Evolutionary conservation across 2,113 vertebrate genomes (phyloP), one percentile per base, ranked within the genome.

Genomic region (Isichthys henryi): DNA sequence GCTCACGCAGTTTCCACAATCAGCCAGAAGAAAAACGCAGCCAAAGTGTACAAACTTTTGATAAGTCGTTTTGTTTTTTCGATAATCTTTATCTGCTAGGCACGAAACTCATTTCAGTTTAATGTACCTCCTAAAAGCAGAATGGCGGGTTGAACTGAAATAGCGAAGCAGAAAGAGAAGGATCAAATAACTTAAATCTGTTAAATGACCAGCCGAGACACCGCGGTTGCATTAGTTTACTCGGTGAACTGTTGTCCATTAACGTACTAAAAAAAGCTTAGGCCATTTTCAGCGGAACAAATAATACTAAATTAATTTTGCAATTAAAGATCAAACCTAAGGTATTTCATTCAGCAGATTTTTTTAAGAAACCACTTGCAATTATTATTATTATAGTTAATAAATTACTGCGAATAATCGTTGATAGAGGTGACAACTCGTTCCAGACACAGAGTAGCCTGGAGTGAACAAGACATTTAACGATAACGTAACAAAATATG

Each of bases 121-220:
- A 88, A 62, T 88, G 46, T 74, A 52, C 53, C 39, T 58, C 23
- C 31, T 86, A 90, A 74, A 85, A 87, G 19, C 3, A 86, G 58
- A 86, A 86, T 50, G 62, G 66, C 27, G 1, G 19, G 21, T 27
- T 86, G 56, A 53, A 70, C 53, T 89, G 13, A 89, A 58, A 89
- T 31, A 11, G 17, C 43, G 88, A 88, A 35, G 23, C 48, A 66
- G 17, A 46, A 27, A 21, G 53, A 89, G 62, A 46, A 58, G 39
- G 15, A 77, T 39, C 70, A 15, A 39, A 35, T 35, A 77, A 39
- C 35, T 43, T 80, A 43, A 80, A 5, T 39, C n/a, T 39, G 1
- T 39, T 39, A 2, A 39, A 39, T 39, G 31, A 43, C 15, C 31
- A 80, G 35, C 13, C 15, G 35, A 43, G 31, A 43, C 19, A 35